A percentile compares a stretch with the other conserved stretches of the same genome.
Evolutionary conservation across 2,113 vertebrate species (phyloP).

Genomic region (Serinus canaria): DNA sequence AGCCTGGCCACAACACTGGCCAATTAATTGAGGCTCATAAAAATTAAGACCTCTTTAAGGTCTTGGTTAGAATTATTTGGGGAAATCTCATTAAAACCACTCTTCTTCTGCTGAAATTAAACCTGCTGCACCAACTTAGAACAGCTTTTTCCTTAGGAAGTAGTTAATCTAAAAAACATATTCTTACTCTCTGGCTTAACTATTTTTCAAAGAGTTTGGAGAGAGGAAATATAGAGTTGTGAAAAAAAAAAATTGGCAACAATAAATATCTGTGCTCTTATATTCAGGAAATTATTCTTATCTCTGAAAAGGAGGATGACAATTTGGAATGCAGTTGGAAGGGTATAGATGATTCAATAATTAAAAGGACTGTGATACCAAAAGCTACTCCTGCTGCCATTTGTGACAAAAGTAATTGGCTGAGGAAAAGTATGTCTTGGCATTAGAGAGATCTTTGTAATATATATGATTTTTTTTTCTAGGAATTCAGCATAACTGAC

Average conservation of each 20-base stretch:
- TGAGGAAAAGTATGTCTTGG: background rate
- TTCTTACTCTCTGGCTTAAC: background rate
- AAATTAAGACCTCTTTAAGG: slow-evolving; percentile 22
- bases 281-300: background rate
- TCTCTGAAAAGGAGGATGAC: background rate
- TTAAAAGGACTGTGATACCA: background rate
- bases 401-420: slow-evolving; percentile 20
- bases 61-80: slow-evolving; percentile 4
- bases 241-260: background rate
- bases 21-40: slow-evolving; percentile 36
- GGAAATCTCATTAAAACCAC: slow-evolving; percentile 5
- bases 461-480: background rate
- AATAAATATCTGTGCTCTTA: background rate
- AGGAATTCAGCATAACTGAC: background rate
- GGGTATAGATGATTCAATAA: slow-evolving; percentile 1
- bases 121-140: background rate
- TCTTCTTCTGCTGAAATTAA: background rate
- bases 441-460: background rate
- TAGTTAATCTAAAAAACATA: background rate
- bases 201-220: background rate
- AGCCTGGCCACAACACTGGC: background rate
- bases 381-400: background rate
- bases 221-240: background rate
- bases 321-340: background rate
- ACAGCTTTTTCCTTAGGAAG: background rate